These are phyloP conservation scores for Polypterus senegalus DNA, from an alignment of 2,113 vertebrate species.

Conservation along the genomic window DNA sequence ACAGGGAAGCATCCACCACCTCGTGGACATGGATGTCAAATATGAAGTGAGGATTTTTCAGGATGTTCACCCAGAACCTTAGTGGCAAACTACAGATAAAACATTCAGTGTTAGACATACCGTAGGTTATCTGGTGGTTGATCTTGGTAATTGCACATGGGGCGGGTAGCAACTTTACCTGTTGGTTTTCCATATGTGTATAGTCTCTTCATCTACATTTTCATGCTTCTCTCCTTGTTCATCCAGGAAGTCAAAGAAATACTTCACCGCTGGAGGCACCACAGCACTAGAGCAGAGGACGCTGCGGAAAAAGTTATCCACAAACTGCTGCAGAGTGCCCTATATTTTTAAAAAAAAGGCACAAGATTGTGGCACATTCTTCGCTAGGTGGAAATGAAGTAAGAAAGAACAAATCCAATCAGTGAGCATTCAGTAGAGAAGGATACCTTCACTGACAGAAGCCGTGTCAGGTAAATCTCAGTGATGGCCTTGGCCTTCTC, in stretches of 20 bases:
- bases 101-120: slow-evolving; percentile 9
- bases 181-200: slow-evolving; percentile 98
- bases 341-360: slow-evolving; percentile 32
- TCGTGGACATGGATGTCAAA: slow-evolving; percentile 91
- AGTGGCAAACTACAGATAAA: slow-evolving; percentile 68
- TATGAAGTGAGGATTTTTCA: slow-evolving; percentile 96
- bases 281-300: slow-evolving; percentile 77
- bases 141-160: slow-evolving; percentile 18
- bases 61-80: slow-evolving; percentile 95
- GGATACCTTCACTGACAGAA: slow-evolving; percentile 91
- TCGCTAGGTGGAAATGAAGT: neutral
- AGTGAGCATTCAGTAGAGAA: neutral
- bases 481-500: slow-evolving; percentile 98
- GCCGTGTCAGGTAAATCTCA: slow-evolving; percentile 93
- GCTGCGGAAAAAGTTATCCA: slow-evolving; percentile 91
- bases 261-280: slow-evolving; percentile 90
- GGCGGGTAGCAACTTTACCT: slow-evolving; percentile 45
- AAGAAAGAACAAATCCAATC: slow-evolving; percentile 2
- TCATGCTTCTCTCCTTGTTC: slow-evolving; percentile 89
- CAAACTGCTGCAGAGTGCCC: slow-evolving; percentile 96
- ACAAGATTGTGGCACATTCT: neutral
- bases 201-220: slow-evolving; percentile 88
- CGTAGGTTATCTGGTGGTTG: too few relatives aligned
- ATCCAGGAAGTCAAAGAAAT: slow-evolving; percentile 95
- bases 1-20: slow-evolving; percentile 91